phyloP scores from a whole-genome alignment of 1,140 invertebrate genomes.

The Heliconius melpomene region DNA sequence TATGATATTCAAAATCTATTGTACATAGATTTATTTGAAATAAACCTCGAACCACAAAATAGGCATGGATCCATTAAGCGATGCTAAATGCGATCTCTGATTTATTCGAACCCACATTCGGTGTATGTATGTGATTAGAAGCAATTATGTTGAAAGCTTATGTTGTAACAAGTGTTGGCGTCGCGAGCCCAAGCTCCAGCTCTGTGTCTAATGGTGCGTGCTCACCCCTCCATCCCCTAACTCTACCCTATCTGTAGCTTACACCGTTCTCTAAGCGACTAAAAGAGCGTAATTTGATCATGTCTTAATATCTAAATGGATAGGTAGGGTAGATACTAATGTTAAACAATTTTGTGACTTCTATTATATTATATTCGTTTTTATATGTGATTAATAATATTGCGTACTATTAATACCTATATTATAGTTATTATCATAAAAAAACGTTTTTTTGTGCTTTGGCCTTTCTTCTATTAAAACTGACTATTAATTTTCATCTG shows the following conservation, averaged over 20 bases:
- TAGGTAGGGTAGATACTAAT: not conserved
- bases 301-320: slow-evolving; percentile 19
- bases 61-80: slow-evolving; percentile 29
- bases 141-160: slow-evolving; percentile 71
- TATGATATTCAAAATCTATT: slow-evolving; percentile 7
- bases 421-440: too few relatives aligned
- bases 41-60: slow-evolving; percentile 19
- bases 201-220: slow-evolving; percentile 74
- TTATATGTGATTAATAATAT: not conserved
- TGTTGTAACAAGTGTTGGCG: slow-evolving; percentile 68
- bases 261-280: slow-evolving; percentile 38
- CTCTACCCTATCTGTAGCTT: slow-evolving; percentile 54
- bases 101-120: slow-evolving; percentile 35
- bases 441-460: too few relatives aligned
- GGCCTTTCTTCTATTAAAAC: too few relatives aligned
- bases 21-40: slow-evolving; percentile 17
- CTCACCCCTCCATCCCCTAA: slow-evolving; percentile 44
- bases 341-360: not conserved
- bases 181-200: slow-evolving; percentile 59
- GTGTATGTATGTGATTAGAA: slow-evolving; percentile 59
- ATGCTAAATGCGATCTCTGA: slow-evolving; percentile 34
- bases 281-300: slow-evolving; percentile 46
- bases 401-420: too few relatives aligned
- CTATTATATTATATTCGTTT: not conserved
- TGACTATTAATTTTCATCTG: not conserved